A percentile compares a stretch with the other conserved stretches of the same genome.
Conservation (phyloP, 2,888 invertebrate genomes). For the Gari tellinella region DNA sequence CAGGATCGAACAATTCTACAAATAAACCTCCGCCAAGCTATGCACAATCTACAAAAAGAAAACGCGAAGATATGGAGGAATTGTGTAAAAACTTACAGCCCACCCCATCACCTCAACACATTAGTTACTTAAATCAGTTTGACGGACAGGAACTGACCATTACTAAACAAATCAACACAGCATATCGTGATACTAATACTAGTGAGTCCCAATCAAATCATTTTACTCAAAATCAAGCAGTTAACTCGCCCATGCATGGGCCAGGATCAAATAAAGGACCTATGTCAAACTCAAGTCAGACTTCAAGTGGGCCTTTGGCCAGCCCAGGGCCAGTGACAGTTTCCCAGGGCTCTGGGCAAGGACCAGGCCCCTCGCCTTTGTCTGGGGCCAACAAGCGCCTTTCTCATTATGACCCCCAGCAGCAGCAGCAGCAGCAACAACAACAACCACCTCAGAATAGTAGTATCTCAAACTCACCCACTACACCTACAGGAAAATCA, state of each 20-base stretch:
- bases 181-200: constrained; percentile 84
- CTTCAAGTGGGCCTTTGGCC: constrained; percentile 73
- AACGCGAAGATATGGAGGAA: constrained; percentile 87
- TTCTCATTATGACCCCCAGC: constrained; percentile 78
- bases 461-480: constrained; percentile 68
- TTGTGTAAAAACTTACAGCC: constrained; percentile 89
- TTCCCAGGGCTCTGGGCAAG: constrained; percentile 71
- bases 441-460: constrained; percentile 62
- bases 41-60: constrained; percentile 79
- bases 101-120: constrained; percentile 97
- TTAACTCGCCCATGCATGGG: constrained; percentile 77
- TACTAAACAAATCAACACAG: constrained; percentile 97
- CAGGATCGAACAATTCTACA: constrained; percentile 50
- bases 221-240: constrained; percentile 72
- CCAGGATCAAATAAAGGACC: constrained; percentile 78
- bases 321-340: constrained; percentile 72
- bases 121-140: constrained; percentile 97
- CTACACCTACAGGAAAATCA: constrained; percentile 70
- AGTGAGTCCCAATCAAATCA: constrained; percentile 70
- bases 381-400: constrained; percentile 79
- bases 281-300: constrained; percentile 80
- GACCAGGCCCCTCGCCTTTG: constrained; percentile 73
- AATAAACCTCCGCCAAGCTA: constrained; percentile 83
- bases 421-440: constrained; percentile 61
- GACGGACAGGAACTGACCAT: constrained; percentile 98